These are phyloP conservation scores for Upupa epops DNA, from an alignment of 2,113 vertebrate genomes.

Conservation along the genomic window DNA sequence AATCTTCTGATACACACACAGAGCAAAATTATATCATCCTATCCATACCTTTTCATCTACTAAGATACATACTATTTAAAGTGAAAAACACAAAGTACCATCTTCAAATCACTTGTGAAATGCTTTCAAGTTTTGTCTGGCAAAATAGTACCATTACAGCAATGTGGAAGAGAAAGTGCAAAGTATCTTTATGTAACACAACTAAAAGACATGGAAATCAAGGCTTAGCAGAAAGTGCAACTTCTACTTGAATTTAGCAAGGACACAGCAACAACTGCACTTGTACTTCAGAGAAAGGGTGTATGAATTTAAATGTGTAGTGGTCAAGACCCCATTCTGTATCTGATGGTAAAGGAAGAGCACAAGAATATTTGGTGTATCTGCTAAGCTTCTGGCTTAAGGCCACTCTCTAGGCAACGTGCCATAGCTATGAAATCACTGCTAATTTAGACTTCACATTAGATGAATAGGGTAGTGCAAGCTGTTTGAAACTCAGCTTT, in stretches of 20 bases:
- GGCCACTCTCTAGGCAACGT: constrained; percentile 27
- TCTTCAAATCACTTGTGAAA: neutral
- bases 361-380: neutral
- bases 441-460: constrained; percentile 39
- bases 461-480: constrained; percentile 37
- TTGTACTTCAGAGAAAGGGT: neutral
- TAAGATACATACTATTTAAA: neutral
- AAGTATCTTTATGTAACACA: constrained; percentile 28
- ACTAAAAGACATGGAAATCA: neutral
- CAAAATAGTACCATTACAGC: neutral
- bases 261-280: neutral
- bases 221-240: neutral
- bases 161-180: neutral
- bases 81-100: neutral
- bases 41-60: neutral
- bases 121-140: constrained; percentile 3
- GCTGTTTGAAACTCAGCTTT: constrained; percentile 36
- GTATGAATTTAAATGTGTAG: neutral
- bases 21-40: neutral
- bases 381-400: constrained; percentile 23
- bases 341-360: neutral
- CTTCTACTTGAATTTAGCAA: neutral
- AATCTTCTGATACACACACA: neutral
- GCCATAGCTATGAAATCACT: constrained; percentile 64
- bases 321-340: neutral